A percentile compares a stretch with the other conserved stretches of the same genome.
These are phyloP conservation scores for Darevskia nairensis DNA, from an alignment of 2,797 vertebrate species.

Conservation along the genomic window DNA sequence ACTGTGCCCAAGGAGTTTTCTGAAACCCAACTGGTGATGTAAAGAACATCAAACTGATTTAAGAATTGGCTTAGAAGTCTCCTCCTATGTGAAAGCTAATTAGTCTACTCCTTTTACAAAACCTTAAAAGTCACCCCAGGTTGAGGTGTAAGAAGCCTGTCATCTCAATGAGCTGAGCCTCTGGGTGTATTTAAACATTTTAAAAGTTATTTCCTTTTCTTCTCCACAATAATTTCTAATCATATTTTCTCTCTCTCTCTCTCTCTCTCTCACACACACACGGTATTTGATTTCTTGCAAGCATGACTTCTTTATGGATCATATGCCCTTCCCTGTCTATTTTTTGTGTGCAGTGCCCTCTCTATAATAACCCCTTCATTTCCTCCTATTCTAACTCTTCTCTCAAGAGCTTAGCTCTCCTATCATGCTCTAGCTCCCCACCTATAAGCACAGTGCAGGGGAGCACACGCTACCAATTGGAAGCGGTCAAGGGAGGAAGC, in stretches of 20 bases:
- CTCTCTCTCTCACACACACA: background rate
- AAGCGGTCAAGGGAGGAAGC: too few species aligned
- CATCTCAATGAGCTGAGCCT: background rate
- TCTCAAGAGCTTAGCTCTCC: too few species aligned
- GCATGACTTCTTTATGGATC: background rate
- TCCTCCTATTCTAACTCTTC: too few species aligned
- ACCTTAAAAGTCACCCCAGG: background rate
- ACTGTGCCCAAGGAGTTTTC: background rate
- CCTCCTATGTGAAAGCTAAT: background rate
- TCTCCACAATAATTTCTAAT: slow-evolving; percentile 11
- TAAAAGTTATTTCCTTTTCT: background rate
- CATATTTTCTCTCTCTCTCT: background rate
- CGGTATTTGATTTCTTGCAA: background rate
- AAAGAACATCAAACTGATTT: too few species aligned
- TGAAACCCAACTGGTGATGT: background rate
- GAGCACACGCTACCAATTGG: too few species aligned
- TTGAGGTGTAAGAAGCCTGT: background rate
- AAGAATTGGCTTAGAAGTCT: too few species aligned
- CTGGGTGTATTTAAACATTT: background rate
- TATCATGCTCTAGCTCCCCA: too few species aligned
- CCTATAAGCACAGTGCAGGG: too few species aligned
- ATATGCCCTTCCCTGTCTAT: background rate
- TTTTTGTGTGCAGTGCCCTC: background rate
- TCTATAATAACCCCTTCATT: background rate
- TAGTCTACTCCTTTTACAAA: background rate